phyloP scores from a whole-genome alignment of 1,140 invertebrate species.

The Eriocheir sinensis region DNA sequence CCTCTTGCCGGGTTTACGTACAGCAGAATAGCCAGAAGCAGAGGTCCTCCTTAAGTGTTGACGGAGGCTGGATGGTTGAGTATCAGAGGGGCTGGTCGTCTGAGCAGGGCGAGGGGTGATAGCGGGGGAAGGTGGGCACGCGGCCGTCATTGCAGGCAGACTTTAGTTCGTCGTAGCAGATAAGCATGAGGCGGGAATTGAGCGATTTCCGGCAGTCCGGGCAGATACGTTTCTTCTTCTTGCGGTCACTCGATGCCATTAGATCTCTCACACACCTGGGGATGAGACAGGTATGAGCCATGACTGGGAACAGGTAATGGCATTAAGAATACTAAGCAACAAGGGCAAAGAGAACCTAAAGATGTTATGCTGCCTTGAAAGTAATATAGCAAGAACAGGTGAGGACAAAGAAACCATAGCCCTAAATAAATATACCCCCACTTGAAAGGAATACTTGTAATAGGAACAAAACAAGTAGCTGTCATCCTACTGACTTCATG shows the following conservation, averaged over 20 bases:
- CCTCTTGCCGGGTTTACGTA: constrained; percentile 49
- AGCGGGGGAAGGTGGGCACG: constrained; percentile 58
- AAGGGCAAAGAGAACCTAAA: no score
- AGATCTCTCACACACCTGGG: constrained; percentile 88
- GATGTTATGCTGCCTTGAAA: no score
- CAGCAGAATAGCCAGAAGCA: constrained; percentile 71
- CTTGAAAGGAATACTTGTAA: no score
- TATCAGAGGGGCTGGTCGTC: constrained; percentile 74
- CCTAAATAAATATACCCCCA: no score
- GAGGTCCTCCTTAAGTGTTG: constrained; percentile 59
- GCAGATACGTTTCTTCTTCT: constrained; percentile 85
- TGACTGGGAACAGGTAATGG: no score
- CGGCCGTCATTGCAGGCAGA: constrained; percentile 73
- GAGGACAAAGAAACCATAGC: no score
- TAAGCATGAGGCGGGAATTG: constrained; percentile 84
- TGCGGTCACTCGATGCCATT: constrained; percentile 85
- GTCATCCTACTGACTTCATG: no score
- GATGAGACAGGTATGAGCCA: constrained; percentile 79
- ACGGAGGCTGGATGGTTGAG: constrained; percentile 49
- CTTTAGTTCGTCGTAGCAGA: constrained; percentile 80
- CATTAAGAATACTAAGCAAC: background rate
- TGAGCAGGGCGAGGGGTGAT: constrained; percentile 67
- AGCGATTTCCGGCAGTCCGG: constrained; percentile 87
- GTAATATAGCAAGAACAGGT: no score
- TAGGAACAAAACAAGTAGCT: no score